phyloP scores from a whole-genome alignment of 1,140 invertebrate species.

The Phocides pigmalion region DNA sequence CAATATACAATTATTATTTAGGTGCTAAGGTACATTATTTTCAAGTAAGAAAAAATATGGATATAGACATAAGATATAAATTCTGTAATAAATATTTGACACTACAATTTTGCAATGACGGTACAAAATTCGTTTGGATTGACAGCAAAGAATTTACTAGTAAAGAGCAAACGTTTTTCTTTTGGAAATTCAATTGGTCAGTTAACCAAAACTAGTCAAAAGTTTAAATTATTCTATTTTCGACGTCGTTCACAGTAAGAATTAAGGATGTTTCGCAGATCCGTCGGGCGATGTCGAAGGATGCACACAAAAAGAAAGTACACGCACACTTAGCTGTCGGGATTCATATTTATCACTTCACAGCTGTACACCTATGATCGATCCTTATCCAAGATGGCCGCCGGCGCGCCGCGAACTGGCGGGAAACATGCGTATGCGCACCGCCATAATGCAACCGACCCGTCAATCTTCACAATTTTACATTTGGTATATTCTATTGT shows the following conservation, averaged over 20 bases:
- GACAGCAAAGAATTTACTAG: too few relatives aligned
- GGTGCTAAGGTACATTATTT: too few relatives aligned
- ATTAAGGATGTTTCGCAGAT: background rate
- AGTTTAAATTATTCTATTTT: too few relatives aligned
- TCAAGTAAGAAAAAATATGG: too few relatives aligned
- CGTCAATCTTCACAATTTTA: conserved; percentile 54
- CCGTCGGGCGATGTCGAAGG: background rate
- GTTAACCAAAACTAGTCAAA: too few relatives aligned
- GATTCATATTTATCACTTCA: conserved; percentile 73
- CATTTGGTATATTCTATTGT: conserved; percentile 37
- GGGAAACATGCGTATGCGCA: conserved; percentile 67
- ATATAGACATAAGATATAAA: too few relatives aligned
- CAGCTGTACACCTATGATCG: conserved; percentile 81
- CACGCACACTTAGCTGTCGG: conserved; percentile 50
- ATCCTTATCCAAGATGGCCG: conserved; percentile 81
- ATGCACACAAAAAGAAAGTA: conserved; percentile 54
- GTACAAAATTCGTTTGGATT: too few relatives aligned
- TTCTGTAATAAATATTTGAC: too few relatives aligned
- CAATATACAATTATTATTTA: too few relatives aligned
- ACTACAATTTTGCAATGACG: too few relatives aligned
- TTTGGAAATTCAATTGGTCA: too few relatives aligned
- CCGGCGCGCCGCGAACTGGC: conserved; percentile 59
- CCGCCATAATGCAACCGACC: conserved; percentile 46
- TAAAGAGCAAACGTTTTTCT: too few relatives aligned
- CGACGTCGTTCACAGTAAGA: background rate